Evolutionary conservation across 2,113 vertebrate genomes (phyloP), one percentile per base, ranked within the genome.

Genomic region (Callocephalon fimbriatum): DNA sequence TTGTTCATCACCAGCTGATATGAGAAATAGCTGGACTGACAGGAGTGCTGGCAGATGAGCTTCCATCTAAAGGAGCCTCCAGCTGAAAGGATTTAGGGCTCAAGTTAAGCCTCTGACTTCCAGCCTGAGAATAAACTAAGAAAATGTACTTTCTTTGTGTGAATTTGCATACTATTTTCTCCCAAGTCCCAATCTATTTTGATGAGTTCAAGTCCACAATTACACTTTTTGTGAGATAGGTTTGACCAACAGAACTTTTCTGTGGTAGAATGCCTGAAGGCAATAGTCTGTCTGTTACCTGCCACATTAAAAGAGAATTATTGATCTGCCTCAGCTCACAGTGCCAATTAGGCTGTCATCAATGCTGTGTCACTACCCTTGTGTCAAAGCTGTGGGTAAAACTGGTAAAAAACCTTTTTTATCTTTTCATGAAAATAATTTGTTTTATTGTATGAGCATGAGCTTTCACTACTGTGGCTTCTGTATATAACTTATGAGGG

Each of bases 11-110:
- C 56, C 53, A 95, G 63, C 50, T 94, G 79, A 89, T 90, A 80
- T 86, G 88, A 97, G 84, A 96, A 97, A 94, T 38, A 92, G 51
- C 53, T 93, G 73, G 80, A 90, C 40, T 95, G 96, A 94, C 56
- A 74, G 73, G 73, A 72, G 9, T 7, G 8, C 47, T 95, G 74
- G 80, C 89, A 94, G 90, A 95, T 72, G 88, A 95, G 47, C 67
- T 95, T 95, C 71, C 74, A 93, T 86, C 71, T 94, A 93, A 95
- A 95, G 77, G 40, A 89, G 62, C 56, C 95, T 98, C 96, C 76
- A 93, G 45, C 51, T 93, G 25, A 94, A 96, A 93, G 76, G 71
- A 70, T 96, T 96, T 95, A 96, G 91, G 56, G 40, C 45, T 97
- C 12, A 74, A 62, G 40, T 78, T 97, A 93, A 97, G 40, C 88